Percentiles rank a stretch among this genome's conserved stretches.
phyloP scores from a whole-genome alignment of 2,888 invertebrate species.

The Tipula unca region DNA sequence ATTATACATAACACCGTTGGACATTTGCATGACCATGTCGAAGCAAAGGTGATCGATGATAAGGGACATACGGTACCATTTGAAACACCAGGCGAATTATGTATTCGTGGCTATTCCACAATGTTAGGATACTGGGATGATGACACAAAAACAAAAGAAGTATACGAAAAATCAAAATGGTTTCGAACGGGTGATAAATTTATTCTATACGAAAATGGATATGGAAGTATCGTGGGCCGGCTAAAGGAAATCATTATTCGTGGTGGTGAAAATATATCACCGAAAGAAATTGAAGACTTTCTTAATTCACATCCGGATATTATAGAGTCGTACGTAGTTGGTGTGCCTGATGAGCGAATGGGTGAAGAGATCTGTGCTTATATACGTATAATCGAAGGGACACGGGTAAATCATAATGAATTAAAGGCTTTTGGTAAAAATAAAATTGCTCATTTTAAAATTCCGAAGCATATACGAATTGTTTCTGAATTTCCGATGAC shows the following conservation, averaged over 20 bases:
- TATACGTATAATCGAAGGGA: constrained; percentile 45
- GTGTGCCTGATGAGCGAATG: constrained; percentile 58
- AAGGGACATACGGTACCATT: constrained; percentile 54
- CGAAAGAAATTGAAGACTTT: constrained; percentile 68
- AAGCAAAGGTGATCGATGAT: constrained; percentile 52
- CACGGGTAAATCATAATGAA: constrained; percentile 45
- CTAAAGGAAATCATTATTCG: constrained; percentile 69
- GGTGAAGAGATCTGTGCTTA: constrained; percentile 66
- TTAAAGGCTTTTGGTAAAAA: constrained; percentile 55
- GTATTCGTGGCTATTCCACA: constrained; percentile 56
- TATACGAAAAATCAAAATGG: constrained; percentile 59
- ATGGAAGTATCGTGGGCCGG: constrained; percentile 59
- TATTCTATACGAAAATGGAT: constrained; percentile 55
- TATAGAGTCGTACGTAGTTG: constrained; percentile 59
- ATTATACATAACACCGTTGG: constrained; percentile 47
- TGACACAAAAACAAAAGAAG: constrained; percentile 57
- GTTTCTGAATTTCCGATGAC: constrained; percentile 66
- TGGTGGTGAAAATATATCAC: constrained; percentile 76
- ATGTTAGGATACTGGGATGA: constrained; percentile 73
- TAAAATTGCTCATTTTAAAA: constrained; percentile 67
- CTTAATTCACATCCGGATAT: constrained; percentile 59
- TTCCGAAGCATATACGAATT: constrained; percentile 60
- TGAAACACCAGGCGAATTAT: constrained; percentile 63
- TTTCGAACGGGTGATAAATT: constrained; percentile 59
- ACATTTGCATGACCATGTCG: constrained; percentile 47